Conservation (phyloP, 30 jellyfish, hydroid and myxozoan genomes). For the Hydractinia symbiolongicarpus region DNA sequence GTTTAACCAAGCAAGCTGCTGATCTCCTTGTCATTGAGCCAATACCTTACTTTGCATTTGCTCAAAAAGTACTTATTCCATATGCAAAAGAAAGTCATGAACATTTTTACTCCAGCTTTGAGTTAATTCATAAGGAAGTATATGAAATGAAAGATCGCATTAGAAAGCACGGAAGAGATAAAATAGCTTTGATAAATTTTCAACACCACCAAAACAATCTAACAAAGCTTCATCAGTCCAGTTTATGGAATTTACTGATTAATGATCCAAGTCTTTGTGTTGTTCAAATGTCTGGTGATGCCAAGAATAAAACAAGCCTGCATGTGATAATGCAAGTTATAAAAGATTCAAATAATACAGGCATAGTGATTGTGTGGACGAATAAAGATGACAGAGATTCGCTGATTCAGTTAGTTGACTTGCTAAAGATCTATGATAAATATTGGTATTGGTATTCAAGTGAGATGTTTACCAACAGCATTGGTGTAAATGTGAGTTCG, state of each 20-base stretch:
- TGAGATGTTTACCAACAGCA: not conserved
- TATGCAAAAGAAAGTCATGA: not conserved
- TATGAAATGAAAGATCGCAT: slow-evolving; percentile 16
- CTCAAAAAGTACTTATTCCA: not conserved
- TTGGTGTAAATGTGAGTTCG: slow-evolving; percentile 3
- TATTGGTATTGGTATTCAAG: slow-evolving; percentile 17
- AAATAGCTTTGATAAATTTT: not conserved
- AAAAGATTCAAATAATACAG: not conserved
- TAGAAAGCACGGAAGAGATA: not conserved
- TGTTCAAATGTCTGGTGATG: not conserved
- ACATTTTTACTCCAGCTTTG: slow-evolving; percentile 8
- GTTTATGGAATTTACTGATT: not conserved
- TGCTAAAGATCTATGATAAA: slow-evolving; percentile 12
- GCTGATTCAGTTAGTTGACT: slow-evolving; percentile 6
- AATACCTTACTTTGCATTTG: slow-evolving; percentile 3
- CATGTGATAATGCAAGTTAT: not conserved
- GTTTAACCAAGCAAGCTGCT: slow-evolving; percentile 16
- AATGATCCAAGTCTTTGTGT: not conserved
- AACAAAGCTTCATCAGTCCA: not conserved
- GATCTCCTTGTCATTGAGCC: not conserved
- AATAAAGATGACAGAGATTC: not conserved
- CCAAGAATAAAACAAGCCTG: not conserved
- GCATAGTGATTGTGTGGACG: not conserved
- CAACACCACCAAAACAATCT: not conserved
- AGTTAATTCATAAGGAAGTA: not conserved